phyloP scores from a whole-genome alignment of 92 coral and sea anemone species.

The Pocillopora grandis region DNA sequence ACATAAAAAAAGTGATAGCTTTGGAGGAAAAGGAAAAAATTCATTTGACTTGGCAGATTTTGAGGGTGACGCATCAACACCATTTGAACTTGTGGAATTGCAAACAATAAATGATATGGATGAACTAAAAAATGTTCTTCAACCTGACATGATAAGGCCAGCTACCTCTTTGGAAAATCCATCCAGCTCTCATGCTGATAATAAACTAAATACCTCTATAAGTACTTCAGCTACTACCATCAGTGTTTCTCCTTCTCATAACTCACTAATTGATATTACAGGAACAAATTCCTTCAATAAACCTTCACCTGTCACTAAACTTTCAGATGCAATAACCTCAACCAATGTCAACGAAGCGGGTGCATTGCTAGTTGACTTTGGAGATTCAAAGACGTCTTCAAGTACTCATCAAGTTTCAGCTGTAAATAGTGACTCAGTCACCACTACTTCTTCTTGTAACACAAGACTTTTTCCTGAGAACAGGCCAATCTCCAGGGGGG shows the following conservation, averaged over 20 bases:
- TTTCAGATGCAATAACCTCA: not conserved
- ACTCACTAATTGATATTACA: constrained; percentile 68
- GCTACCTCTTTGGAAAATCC: constrained; percentile 31
- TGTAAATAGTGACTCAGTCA: constrained; percentile 15
- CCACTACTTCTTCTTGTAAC: constrained; percentile 16
- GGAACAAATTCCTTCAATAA: not conserved
- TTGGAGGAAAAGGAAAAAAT: constrained; percentile 66
- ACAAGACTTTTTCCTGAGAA: constrained; percentile 12
- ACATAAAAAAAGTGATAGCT: constrained; percentile 74
- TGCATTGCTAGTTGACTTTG: constrained; percentile 23
- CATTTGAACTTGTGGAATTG: constrained; percentile 96
- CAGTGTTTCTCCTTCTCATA: constrained; percentile 24
- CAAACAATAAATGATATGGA: constrained; percentile 96
- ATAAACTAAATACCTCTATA: not conserved
- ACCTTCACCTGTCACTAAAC: not conserved
- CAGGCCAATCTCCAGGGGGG: constrained; percentile 37
- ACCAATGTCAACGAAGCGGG: constrained; percentile 3
- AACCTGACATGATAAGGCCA: constrained; percentile 43
- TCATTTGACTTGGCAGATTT: constrained; percentile 92
- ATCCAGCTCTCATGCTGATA: not conserved
- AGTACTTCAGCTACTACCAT: not conserved
- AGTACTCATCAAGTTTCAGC: constrained; percentile 7
- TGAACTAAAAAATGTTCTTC: constrained; percentile 87
- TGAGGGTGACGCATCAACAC: constrained; percentile 85
- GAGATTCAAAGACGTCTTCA: constrained; percentile 7